Conservation (phyloP, 2,113 vertebrate species). For the Phoxinus phoxinus region DNA sequence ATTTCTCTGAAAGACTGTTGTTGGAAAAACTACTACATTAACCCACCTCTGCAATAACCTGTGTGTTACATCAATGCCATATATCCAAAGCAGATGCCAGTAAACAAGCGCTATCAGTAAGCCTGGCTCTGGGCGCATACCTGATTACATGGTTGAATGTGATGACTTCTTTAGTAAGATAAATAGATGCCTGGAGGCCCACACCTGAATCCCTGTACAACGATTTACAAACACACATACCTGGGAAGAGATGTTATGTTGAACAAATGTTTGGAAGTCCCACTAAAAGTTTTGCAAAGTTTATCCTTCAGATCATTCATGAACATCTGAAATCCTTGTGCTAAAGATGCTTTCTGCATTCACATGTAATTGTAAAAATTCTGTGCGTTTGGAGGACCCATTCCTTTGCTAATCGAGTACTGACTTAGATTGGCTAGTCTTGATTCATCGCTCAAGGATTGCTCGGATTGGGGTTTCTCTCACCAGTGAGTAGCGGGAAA, state of each 20-base stretch:
- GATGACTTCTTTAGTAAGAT: conserved; percentile 72
- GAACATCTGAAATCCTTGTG: conserved; percentile 23
- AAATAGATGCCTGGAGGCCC: conserved; percentile 78
- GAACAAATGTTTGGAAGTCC: conserved; percentile 44
- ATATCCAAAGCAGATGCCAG: conserved; percentile 76
- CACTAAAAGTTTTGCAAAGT: conserved; percentile 47
- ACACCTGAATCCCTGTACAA: conserved; percentile 84
- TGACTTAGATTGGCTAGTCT: neutral
- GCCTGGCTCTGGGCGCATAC: conserved; percentile 78
- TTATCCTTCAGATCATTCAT: conserved; percentile 52
- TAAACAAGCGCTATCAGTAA: conserved; percentile 79
- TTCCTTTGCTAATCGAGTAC: neutral
- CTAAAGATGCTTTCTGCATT: conserved; percentile 33
- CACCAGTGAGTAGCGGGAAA: neutral
- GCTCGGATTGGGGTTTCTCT: neutral
- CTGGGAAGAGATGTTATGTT: conserved; percentile 36
- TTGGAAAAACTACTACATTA: conserved; percentile 27
- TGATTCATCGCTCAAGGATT: neutral
- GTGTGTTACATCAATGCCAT: conserved; percentile 67
- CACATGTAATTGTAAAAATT: neutral
- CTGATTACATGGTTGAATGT: conserved; percentile 75
- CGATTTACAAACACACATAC: conserved; percentile 55
- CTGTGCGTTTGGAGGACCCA: neutral
- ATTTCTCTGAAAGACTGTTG: conserved; percentile 13
- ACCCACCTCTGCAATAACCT: conserved; percentile 61